These are phyloP conservation scores for Amphipyra berbera DNA, from an alignment of 2,888 invertebrate species.

Conservation along the genomic window DNA sequence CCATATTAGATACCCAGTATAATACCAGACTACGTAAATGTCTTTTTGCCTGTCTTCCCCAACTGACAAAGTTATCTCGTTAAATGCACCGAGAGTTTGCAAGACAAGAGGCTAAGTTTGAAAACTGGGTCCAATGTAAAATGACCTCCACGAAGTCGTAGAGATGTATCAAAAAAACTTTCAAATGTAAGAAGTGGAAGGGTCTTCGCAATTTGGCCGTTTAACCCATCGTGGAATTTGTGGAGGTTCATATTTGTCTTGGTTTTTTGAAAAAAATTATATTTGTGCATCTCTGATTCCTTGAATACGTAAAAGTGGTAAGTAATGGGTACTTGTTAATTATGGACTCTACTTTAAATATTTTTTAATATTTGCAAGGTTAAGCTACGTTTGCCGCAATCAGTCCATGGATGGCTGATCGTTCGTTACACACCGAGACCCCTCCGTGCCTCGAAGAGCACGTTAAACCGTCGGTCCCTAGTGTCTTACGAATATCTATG, in stretches of 20 bases:
- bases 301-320: constrained; percentile 10
- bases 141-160: constrained; percentile 52
- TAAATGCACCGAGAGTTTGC: constrained; percentile 83
- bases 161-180: constrained; percentile 35
- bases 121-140: constrained; percentile 58
- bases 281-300: constrained; percentile 18
- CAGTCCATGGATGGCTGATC: too few species aligned
- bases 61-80: constrained; percentile 83
- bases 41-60: constrained; percentile 72
- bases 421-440: too few species aligned
- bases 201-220: constrained; percentile 61
- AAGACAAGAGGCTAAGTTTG: constrained; percentile 73
- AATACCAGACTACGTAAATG: constrained; percentile 43
- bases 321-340: too few species aligned
- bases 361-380: too few species aligned
- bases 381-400: too few species aligned
- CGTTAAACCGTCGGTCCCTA: too few species aligned
- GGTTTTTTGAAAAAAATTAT: constrained; percentile 23
- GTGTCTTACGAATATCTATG: too few species aligned
- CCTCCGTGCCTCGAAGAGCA: too few species aligned
- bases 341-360: too few species aligned
- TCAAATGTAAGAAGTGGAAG: constrained; percentile 14
- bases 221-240: constrained; percentile 43
- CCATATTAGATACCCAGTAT: constrained; percentile 43
- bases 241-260: constrained; percentile 53